A percentile compares a stretch with the other conserved stretches of the same genome.
Evolutionary conservation across 2,888 invertebrate species (phyloP).

Genomic region (Drepanosiphum platanoidis): DNA sequence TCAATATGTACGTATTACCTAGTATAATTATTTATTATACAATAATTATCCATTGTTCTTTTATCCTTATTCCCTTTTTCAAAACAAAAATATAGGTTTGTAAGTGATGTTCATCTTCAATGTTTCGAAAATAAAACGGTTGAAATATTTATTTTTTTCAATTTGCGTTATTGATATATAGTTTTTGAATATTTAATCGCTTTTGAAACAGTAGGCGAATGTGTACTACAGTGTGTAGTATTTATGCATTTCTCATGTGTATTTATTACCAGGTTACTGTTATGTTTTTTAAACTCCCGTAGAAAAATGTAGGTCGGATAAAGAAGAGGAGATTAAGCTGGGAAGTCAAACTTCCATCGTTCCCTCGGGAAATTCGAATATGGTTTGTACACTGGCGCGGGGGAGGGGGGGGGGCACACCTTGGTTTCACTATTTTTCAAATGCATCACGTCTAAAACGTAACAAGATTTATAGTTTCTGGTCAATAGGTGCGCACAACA

Average conservation of each 20-base stretch:
- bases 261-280: background rate
- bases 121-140: too few relatives aligned
- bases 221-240: background rate
- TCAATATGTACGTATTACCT: too few relatives aligned
- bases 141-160: too few relatives aligned
- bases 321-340: slow-evolving; percentile 19
- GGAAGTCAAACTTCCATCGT: slow-evolving; percentile 47
- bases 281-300: background rate
- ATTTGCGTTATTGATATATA: too few relatives aligned
- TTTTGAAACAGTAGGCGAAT: too few relatives aligned
- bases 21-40: too few relatives aligned
- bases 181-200: too few relatives aligned
- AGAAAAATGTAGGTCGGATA: slow-evolving; percentile 1
- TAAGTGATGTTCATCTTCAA: too few relatives aligned
- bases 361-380: slow-evolving; percentile 61
- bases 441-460: slow-evolving; percentile 54
- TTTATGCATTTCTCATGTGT: background rate
- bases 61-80: too few relatives aligned
- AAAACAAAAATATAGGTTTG: too few relatives aligned
- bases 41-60: too few relatives aligned
- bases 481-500: slow-evolving; percentile 37
- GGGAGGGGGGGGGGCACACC: slow-evolving; percentile 9
- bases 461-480: slow-evolving; percentile 59
- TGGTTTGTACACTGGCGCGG: slow-evolving; percentile 27
- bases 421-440: slow-evolving; percentile 52